Evolutionary conservation across 2,113 vertebrate genomes (phyloP).

Genomic region (Ursus arctos): DNA sequence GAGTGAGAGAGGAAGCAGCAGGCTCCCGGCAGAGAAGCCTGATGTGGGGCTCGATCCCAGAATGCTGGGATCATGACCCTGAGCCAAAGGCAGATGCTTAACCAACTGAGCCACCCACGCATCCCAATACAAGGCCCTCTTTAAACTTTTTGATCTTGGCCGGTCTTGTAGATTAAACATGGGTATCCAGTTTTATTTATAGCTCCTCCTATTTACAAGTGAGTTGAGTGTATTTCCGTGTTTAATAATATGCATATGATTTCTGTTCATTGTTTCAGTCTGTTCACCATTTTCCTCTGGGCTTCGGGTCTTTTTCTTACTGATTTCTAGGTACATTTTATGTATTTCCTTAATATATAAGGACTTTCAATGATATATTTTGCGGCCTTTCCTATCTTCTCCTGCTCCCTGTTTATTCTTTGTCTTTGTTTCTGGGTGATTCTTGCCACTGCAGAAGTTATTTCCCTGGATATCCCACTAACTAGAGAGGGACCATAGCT

Average conservation of each 20-base stretch:
- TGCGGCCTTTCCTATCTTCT: background rate
- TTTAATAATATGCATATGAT: background rate
- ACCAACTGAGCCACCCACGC: too few species aligned
- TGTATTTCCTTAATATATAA: background rate
- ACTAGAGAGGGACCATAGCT: background rate
- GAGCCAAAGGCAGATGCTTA: too few species aligned
- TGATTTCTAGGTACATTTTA: background rate
- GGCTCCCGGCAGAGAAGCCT: too few species aligned
- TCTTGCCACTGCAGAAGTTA: background rate
- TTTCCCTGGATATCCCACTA: background rate
- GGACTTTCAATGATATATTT: background rate
- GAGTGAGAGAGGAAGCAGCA: too few species aligned
- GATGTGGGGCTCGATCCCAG: too few species aligned
- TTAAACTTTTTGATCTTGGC: background rate
- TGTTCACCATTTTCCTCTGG: background rate
- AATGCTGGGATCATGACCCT: too few species aligned
- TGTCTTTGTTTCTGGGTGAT: background rate
- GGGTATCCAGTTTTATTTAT: background rate
- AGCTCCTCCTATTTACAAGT: background rate
- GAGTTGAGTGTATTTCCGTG: background rate
- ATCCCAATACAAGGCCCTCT: background rate
- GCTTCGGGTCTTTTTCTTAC: background rate
- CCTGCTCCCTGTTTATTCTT: background rate
- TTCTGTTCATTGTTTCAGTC: background rate
- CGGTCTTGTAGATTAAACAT: background rate